Evolutionary conservation across 1,140 invertebrate genomes (phyloP), one percentile per base, ranked within the genome.

Genomic region (Cryptotermes secundus): DNA sequence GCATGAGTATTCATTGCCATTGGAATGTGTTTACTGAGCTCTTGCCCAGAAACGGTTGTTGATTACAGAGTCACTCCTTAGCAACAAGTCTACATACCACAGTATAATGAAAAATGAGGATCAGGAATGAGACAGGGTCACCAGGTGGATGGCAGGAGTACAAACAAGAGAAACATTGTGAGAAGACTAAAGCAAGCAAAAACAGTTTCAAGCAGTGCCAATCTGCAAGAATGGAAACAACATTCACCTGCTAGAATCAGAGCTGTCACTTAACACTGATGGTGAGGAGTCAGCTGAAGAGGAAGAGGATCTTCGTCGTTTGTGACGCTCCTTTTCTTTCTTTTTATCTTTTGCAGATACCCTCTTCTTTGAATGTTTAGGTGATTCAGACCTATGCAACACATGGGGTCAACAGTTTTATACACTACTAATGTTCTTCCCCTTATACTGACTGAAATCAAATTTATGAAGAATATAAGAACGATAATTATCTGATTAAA

Each of bases 271-370:
- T 80, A 81, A 82, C 6, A 72, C 45, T n/a, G 80, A 81, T 31
- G 84, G 82, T n/a, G 84, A 85, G 34, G 80, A 84, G 53, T 84
- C 79, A 14, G 72, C 81, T 53, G 84, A 83, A 19, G 85, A 82
- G 1, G 83, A 84, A 24, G 85, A 86, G 1, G 83, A 79, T 72
- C 83, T 82, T 34, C 59, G 80, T 26, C 85, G 80, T 35, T 84
- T 86, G 49, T 86, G 83, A 36, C 79, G 84, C 36, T 86, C 85
- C 79, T 86, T 86, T 36, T 86, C 84, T 72, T 86, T 86, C 72
- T 84, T 83, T 65, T 86, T 86, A 31, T 86, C 85, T 80, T 86
- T 86, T 38, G 31, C n/a, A 38, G 84, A 83, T 34, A 42, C 53
- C 72, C 84, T 85, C 83, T 86, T 86, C 35, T 83, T 83, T 53